phyloP scores from a whole-genome alignment of 2,888 invertebrate species.

The Phengaris alcon region DNA sequence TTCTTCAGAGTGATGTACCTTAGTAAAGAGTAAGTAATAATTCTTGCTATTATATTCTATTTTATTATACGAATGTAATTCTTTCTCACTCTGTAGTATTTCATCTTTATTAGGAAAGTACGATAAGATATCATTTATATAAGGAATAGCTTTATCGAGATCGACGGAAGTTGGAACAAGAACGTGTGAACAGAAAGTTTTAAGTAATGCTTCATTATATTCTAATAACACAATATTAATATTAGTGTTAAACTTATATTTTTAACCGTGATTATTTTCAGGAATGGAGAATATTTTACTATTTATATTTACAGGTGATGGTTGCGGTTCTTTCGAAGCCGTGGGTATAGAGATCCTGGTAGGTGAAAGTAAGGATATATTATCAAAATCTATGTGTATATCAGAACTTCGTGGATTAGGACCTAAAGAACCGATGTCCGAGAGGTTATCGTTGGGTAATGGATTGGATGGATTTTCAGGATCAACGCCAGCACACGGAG shows the following conservation, averaged over 20 bases:
- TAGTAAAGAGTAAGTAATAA: too few relatives aligned
- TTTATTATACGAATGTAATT: constrained; percentile 16
- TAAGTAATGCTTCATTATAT: constrained; percentile 9
- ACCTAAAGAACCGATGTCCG: background rate
- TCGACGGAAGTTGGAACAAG: too few relatives aligned
- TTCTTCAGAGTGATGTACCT: too few relatives aligned
- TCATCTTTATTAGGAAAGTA: constrained; percentile 19
- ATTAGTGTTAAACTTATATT: constrained; percentile 2
- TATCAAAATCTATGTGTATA: too few relatives aligned
- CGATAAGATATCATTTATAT: constrained; percentile 37
- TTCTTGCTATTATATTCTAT: too few relatives aligned
- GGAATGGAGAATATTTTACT: constrained; percentile 20
- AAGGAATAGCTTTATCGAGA: constrained; percentile 42
- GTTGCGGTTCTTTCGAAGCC: too few relatives aligned
- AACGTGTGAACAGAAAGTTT: too few relatives aligned
- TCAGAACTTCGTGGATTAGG: constrained; percentile 11
- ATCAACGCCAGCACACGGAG: too few relatives aligned
- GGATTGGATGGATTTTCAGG: background rate
- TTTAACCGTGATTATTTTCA: constrained; percentile 17
- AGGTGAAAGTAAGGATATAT: too few relatives aligned
- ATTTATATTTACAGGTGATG: constrained; percentile 3
- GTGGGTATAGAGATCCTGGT: too few relatives aligned
- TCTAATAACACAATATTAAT: constrained; percentile 20
- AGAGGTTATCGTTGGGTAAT: background rate
- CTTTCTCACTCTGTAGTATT: too few relatives aligned